Percentiles rank a stretch among this genome's conserved stretches.
Conservation (phyloP, 1,140 invertebrate species). For the Drosophila melanogaster region DNA sequence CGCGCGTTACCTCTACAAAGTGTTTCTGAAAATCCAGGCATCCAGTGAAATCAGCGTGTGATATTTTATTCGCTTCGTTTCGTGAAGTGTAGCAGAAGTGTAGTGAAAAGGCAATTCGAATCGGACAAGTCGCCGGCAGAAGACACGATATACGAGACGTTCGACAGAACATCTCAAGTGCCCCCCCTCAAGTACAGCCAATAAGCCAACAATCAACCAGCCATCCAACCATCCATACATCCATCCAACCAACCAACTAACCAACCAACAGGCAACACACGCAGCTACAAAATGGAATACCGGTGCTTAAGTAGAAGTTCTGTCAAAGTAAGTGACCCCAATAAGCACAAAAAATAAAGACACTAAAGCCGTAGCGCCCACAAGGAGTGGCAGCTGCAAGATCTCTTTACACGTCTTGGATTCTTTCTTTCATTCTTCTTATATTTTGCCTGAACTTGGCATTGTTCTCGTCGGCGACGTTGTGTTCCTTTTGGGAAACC, state of each 20-base stretch:
- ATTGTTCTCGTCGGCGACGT: conserved; percentile 60
- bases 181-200: conserved; percentile 61
- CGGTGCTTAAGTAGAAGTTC: conserved; percentile 84
- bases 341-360: conserved; percentile 71
- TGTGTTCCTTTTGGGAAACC: conserved; percentile 77
- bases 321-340: conserved; percentile 84
- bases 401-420: conserved; percentile 33
- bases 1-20: conserved; percentile 15
- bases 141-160: conserved; percentile 43
- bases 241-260: conserved; percentile 32
- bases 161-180: conserved; percentile 40
- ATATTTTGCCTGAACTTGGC: conserved; percentile 76
- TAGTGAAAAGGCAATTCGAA: conserved; percentile 39
- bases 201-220: conserved; percentile 43
- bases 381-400: conserved; percentile 58
- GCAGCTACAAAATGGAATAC: conserved; percentile 83
- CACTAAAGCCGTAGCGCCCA: conserved; percentile 41
- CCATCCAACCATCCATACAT: background rate
- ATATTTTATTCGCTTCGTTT: conserved; percentile 12
- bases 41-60: conserved; percentile 18
- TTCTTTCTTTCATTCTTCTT: conserved; percentile 4
- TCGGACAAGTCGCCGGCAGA: conserved; percentile 23
- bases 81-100: conserved; percentile 52
- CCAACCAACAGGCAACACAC: conserved; percentile 29
- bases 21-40: conserved; percentile 1